Conservation (phyloP, 2,113 vertebrate genomes). For the Dicrurus megarhynchus region DNA sequence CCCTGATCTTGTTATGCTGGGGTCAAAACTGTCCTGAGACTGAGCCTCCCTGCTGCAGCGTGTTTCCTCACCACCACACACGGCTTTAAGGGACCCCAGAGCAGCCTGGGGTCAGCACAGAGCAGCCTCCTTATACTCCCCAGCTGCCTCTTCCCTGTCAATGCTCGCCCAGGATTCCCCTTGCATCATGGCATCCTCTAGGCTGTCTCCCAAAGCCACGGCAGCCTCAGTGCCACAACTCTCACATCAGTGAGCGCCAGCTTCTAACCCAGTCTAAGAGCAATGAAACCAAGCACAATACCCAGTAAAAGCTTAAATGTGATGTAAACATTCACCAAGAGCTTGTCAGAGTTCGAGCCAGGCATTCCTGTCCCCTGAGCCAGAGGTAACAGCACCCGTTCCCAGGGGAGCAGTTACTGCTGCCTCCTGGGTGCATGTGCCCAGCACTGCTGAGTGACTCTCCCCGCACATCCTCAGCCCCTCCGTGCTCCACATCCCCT, state of each 20-base stretch:
- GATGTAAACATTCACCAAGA: not conserved
- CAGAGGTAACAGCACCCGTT: not conserved
- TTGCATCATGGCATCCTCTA: not conserved
- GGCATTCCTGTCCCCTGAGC: not conserved
- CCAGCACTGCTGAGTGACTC: accelerated
- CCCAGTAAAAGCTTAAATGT: not conserved
- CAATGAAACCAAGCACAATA: not conserved
- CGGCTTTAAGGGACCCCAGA: not conserved
- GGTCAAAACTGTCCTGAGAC: not conserved
- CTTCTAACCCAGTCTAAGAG: not conserved
- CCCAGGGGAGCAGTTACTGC: not conserved
- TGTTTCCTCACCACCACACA: accelerated
- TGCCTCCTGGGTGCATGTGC: not conserved
- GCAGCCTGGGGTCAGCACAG: not conserved
- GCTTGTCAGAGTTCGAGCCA: not conserved
- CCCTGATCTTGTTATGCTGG: not conserved
- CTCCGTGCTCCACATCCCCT: not conserved
- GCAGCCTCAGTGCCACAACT: not conserved
- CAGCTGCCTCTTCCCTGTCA: not conserved
- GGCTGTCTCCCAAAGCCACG: not conserved
- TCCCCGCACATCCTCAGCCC: not conserved
- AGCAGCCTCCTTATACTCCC: not conserved
- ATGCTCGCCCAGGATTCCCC: not conserved
- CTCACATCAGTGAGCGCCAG: not conserved
- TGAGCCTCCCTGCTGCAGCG: not conserved